phyloP scores from a whole-genome alignment of 1,140 invertebrate genomes.

The Riptortus pedestris region DNA sequence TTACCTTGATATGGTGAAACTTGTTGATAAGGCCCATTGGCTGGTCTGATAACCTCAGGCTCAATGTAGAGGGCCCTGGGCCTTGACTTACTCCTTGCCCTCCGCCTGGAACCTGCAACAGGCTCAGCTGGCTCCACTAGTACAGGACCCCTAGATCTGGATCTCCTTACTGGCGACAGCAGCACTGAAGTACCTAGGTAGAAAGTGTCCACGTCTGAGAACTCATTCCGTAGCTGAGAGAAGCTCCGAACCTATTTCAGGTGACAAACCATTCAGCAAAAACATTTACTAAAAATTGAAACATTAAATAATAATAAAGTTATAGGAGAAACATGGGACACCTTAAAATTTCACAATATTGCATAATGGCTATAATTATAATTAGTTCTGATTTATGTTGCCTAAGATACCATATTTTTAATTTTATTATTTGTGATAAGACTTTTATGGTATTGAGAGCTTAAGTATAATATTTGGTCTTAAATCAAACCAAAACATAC shows the following conservation, averaged over 20 bases:
- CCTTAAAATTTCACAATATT: no score
- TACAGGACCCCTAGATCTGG: conserved; percentile 46
- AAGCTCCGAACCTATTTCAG: conserved; percentile 68
- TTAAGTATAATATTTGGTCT: no score
- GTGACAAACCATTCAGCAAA: no score
- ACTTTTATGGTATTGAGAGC: no score
- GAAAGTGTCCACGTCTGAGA: conserved; percentile 82
- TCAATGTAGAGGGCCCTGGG: conserved; percentile 67
- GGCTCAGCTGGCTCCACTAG: conserved; percentile 27
- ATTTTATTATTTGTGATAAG: no score
- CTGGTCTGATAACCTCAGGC: conserved; percentile 51
- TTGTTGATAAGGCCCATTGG: neutral
- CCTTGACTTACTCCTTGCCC: conserved; percentile 68
- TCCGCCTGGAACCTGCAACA: conserved; percentile 19
- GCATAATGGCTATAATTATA: no score
- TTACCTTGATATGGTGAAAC: neutral
- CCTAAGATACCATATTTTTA: no score
- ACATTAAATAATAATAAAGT: neutral
- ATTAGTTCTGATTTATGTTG: no score
- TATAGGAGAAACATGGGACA: no score
- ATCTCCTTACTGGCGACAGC: conserved; percentile 53
- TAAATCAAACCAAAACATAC: no score
- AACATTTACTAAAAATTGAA: neutral
- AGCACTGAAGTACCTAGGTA: conserved; percentile 58
- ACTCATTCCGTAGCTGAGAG: conserved; percentile 81